These are phyloP conservation scores for Siniperca knerii DNA, from an alignment of 2,113 vertebrate species.

Conservation along the genomic window DNA sequence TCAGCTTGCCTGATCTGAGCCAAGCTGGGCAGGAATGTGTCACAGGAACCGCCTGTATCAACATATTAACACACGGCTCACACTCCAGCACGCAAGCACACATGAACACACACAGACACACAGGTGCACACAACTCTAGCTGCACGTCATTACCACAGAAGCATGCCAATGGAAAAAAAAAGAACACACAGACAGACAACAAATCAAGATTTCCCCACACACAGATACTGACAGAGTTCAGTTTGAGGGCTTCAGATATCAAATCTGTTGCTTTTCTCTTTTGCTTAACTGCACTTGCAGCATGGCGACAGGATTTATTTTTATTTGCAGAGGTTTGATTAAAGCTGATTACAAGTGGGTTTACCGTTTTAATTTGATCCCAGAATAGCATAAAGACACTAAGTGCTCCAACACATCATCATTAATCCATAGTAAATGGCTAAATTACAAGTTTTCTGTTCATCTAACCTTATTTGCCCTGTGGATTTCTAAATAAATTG, in stretches of 20 bases:
- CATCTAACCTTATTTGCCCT: background rate
- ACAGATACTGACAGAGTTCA: conserved; percentile 8
- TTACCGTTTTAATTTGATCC: conserved; percentile 16
- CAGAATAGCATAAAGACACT: background rate
- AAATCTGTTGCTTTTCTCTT: background rate
- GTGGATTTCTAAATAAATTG: background rate
- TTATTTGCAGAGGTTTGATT: background rate
- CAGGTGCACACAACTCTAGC: conserved; percentile 29
- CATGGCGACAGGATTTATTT: background rate
- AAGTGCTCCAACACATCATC: background rate
- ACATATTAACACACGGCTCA: conserved; percentile 62
- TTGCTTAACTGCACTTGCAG: background rate
- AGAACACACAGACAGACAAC: background rate
- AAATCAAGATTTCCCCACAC: background rate
- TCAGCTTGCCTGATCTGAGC: conserved; percentile 57
- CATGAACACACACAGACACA: conserved; percentile 10
- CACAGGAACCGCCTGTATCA: conserved; percentile 66
- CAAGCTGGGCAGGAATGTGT: conserved; percentile 64
- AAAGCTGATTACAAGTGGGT: conserved; percentile 38
- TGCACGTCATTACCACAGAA: background rate
- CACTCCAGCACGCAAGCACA: conserved; percentile 16
- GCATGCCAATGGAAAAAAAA: background rate
- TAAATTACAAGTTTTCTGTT: background rate
- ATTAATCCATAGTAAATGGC: conserved; percentile 30
- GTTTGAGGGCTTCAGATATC: background rate